Base-by-base conservation (phyloP, 1,140 invertebrate species). In the Apis florea region DNA sequence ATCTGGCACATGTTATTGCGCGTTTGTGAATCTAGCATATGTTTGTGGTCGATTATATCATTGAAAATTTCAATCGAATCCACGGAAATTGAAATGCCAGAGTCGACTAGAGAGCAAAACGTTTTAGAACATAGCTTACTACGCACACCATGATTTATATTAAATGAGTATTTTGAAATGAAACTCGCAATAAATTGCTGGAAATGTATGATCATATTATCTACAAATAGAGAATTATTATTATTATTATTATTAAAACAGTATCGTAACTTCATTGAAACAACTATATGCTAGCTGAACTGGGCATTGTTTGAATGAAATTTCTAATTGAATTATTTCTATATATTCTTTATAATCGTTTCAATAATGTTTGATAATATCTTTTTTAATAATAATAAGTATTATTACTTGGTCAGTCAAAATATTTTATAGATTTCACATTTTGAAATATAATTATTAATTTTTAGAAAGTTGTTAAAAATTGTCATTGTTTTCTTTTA, bases 71-170 rank as follows among this genome's bases (percentile, higher is more conserved):
- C 49, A 40, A 53, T 75, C 70, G 49, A 51, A 85, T 64, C 19
- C 40, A 72, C 75, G 61, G 56, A 86, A 73, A 49, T 85, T 66
- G 64, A 56, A 61, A 75, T 54, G 64, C 79, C 68, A 79, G 74
- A 86, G 69, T 24, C 83, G 83, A 86, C 64, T 86, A 85, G 85
- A 86, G 84, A 86, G 85, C 84, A 79, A 85, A 83, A 79, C 80
- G 75, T 85, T 85, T 86, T 83, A 85, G 66, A 86, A 86, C 71
- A 75, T 61, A 77, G 26, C 54, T 17, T 68, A 15, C 74, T 86
- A 85, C 17, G 12, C 54, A 9, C 75, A 64, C 24, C 47, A 58
- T 24, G 61, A 81, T 53, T 61, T n/a, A 71, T 19, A 73, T 68
- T 64, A 26, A 40, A 61, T 24, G 53, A 6, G 13, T 54, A 69